phyloP scores from a whole-genome alignment of 2,113 vertebrate genomes.

The Alouatta palliata region DNA sequence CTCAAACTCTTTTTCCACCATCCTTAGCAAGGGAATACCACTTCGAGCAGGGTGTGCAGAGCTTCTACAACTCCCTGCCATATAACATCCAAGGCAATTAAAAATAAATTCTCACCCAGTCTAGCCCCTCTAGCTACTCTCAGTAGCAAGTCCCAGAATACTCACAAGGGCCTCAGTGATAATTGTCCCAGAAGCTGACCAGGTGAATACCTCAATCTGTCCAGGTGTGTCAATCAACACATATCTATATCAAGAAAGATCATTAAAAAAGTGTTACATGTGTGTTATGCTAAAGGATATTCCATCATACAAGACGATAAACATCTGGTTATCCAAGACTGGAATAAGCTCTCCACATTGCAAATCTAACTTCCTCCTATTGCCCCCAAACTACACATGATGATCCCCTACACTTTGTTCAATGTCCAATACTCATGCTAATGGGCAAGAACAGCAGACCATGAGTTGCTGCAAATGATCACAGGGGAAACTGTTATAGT shows the following conservation, averaged over 20 bases:
- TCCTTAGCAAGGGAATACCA: not conserved
- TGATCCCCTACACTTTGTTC: not conserved
- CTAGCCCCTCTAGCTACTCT: not conserved
- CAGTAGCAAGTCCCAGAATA: not conserved
- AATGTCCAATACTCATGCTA: not conserved
- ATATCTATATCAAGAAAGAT: slow-evolving; percentile 84
- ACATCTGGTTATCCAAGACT: not conserved
- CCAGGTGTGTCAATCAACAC: slow-evolving; percentile 98
- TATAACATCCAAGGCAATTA: not conserved
- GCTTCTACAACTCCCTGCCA: not conserved
- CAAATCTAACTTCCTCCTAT: not conserved
- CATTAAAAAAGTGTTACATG: not conserved
- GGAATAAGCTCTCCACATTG: not conserved
- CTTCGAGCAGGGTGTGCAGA: not conserved
- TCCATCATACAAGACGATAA: not conserved
- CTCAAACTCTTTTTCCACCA: not conserved
- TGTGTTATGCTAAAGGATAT: not conserved
- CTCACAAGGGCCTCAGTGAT: slow-evolving; percentile 96
- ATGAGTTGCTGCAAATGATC: not conserved
- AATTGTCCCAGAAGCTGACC: slow-evolving; percentile 98
- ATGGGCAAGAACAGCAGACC: not conserved
- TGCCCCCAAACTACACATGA: not conserved
- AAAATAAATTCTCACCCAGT: not conserved
- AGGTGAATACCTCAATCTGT: slow-evolving; percentile 99
- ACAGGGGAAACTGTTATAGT: not conserved